Conservation (phyloP, 2,888 invertebrate genomes). For the Abscondita cerata region DNA sequence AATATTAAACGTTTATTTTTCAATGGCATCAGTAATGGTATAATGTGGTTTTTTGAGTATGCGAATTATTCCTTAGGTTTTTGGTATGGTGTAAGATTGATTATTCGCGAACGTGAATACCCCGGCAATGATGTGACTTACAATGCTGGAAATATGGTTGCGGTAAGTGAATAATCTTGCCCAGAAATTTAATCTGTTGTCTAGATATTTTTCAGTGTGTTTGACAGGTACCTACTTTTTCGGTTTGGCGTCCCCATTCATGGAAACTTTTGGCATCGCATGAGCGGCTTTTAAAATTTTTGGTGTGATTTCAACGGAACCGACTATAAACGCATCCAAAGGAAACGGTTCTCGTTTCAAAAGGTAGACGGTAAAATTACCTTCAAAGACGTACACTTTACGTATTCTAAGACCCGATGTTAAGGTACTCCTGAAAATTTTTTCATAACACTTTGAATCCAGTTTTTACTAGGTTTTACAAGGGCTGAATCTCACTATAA, state of each 20-base stretch:
- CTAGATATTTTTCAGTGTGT: slow-evolving; percentile 79
- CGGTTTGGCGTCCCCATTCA: slow-evolving; percentile 81
- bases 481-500: slow-evolving; percentile 70
- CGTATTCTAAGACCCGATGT: slow-evolving; percentile 83
- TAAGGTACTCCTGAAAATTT: slow-evolving; percentile 61
- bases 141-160: slow-evolving; percentile 73
- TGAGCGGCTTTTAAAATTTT: slow-evolving; percentile 83
- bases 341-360: slow-evolving; percentile 66
- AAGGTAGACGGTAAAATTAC: slow-evolving; percentile 70
- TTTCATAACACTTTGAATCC: not conserved
- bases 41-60: slow-evolving; percentile 81
- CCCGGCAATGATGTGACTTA: slow-evolving; percentile 57
- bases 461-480: slow-evolving; percentile 62
- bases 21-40: slow-evolving; percentile 72
- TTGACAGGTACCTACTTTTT: slow-evolving; percentile 78
- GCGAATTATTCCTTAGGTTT: slow-evolving; percentile 76
- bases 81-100: slow-evolving; percentile 80
- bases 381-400: slow-evolving; percentile 76
- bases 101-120: slow-evolving; percentile 66
- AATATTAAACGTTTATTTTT: slow-evolving; percentile 70
- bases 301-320: slow-evolving; percentile 75
- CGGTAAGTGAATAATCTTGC: slow-evolving; percentile 60
- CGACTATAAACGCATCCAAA: slow-evolving; percentile 75
- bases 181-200: not conserved
- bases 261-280: slow-evolving; percentile 81